These are phyloP conservation scores for Leuciscus waleckii DNA, from an alignment of 2,797 vertebrate genomes.

Conservation along the genomic window DNA sequence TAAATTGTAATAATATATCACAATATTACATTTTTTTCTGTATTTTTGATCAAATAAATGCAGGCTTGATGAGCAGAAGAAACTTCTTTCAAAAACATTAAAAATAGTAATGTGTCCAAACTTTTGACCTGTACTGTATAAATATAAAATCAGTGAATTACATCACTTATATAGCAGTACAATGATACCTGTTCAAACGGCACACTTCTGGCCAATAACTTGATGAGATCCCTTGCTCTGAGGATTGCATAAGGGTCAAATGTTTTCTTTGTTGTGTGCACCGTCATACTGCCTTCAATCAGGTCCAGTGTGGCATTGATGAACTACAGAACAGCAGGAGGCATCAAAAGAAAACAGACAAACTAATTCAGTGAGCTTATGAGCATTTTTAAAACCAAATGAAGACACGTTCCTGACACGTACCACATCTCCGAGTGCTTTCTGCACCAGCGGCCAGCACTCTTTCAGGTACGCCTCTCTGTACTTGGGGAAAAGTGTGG, in stretches of 20 bases:
- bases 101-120: too few relatives aligned
- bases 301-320: slow-evolving; percentile 88
- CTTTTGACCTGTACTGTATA: too few relatives aligned
- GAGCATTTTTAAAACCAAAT: background rate
- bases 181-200: slow-evolving; percentile 92
- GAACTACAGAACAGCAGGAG: slow-evolving; percentile 73
- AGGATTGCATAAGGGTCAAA: slow-evolving; percentile 93
- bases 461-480: slow-evolving; percentile 93
- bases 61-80: too few relatives aligned
- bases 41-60: too few relatives aligned
- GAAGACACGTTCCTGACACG: slow-evolving; percentile 51
- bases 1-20: too few relatives aligned
- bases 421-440: slow-evolving; percentile 86
- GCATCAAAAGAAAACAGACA: background rate
- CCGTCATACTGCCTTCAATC: slow-evolving; percentile 96
- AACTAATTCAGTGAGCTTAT: background rate
- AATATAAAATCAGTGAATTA: too few relatives aligned
- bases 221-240: slow-evolving; percentile 93
- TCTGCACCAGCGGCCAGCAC: slow-evolving; percentile 95
- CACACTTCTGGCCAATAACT: slow-evolving; percentile 92
- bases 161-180: background rate
- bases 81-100: too few relatives aligned
- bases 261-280: slow-evolving; percentile 92
- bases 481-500: slow-evolving; percentile 94
- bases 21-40: too few relatives aligned